Conservation (phyloP, 2,888 invertebrate genomes). For the Pyrrhia umbra region DNA sequence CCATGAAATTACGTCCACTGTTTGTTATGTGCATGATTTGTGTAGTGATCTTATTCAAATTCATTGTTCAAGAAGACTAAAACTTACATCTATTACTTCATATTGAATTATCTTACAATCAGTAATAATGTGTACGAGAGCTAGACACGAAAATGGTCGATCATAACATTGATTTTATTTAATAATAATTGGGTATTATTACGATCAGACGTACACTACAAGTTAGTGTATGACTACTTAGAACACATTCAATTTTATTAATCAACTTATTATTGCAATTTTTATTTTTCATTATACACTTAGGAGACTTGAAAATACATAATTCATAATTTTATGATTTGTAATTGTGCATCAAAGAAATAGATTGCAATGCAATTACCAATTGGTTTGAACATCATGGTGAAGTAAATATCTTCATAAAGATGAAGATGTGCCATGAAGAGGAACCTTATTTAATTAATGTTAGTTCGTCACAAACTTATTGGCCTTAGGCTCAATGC, state of each 20-base stretch:
- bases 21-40: slow-evolving; percentile 28
- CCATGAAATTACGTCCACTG: slow-evolving; percentile 4
- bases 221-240: not conserved
- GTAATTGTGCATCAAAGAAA: no score
- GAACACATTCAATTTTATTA: not conserved
- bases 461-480: not conserved
- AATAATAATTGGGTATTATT: slow-evolving; percentile 24
- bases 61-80: slow-evolving; percentile 77
- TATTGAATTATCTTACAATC: slow-evolving; percentile 69
- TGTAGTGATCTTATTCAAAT: slow-evolving; percentile 23
- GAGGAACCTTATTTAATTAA: not conserved
- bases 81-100: slow-evolving; percentile 68
- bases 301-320: not conserved
- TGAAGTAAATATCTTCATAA: not conserved
- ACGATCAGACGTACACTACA: slow-evolving; percentile 8
- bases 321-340: no score
- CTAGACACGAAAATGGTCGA: slow-evolving; percentile 22
- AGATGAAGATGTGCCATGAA: not conserved
- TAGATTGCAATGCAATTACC: no score
- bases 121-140: slow-evolving; percentile 20
- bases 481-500: not conserved
- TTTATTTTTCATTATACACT: not conserved
- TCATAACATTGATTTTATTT: slow-evolving; percentile 18
- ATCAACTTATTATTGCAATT: not conserved
- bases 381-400: not conserved